Evolutionary conservation across 2,888 invertebrate genomes (phyloP), one percentile per base, ranked within the genome.

Genomic region (Cheilosia variabilis): DNA sequence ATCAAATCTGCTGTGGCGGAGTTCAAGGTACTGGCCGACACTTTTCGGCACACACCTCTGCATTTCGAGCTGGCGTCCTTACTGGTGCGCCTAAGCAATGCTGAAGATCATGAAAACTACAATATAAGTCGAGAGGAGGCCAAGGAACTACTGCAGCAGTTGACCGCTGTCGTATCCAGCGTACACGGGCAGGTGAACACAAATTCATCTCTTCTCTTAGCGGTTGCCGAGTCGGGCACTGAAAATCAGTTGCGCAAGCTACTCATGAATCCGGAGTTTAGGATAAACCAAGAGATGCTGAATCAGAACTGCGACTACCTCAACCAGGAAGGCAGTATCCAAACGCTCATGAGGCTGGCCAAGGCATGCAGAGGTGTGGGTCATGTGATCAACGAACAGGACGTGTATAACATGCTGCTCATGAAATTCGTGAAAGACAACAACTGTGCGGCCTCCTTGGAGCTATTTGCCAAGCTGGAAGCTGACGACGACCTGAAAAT

Each of bases 41-140:
- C 93, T 53, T 94, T 95, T 89, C 93, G 93, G 66, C 94, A 93
- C 87, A 95, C 95, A 0, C 96, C 96, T 0, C 89, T 95, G 10
- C 95, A 95, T 88, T 94, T 95, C 87, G 95, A 95, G 90, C 87
- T 96, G 0, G 89, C 95, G 4, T 90, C 90, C n/a, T 88, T 90
- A 65, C 82, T 93, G 47, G 89, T 93, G 47, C 90, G 91, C 52
- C 60, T 92, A 1, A 89, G 90, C 71, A 92, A 92, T 68, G 77
- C 83, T 4, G 73, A 87, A 13, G 79, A 89, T 2, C 27, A 87
- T 9, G 82, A 88, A 4, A 88, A 88, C 10, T 90, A 87, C 41
- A 83, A 88, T 2, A 68, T 89, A 2, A 88, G 75, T 0, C 72
- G 87, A 2, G 88, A 87, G 0, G 89, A 92, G 73, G 91, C 93